These are phyloP conservation scores for Sphaerodactylus townsendi DNA, from an alignment of 2,113 vertebrate species.

Conservation along the genomic window DNA sequence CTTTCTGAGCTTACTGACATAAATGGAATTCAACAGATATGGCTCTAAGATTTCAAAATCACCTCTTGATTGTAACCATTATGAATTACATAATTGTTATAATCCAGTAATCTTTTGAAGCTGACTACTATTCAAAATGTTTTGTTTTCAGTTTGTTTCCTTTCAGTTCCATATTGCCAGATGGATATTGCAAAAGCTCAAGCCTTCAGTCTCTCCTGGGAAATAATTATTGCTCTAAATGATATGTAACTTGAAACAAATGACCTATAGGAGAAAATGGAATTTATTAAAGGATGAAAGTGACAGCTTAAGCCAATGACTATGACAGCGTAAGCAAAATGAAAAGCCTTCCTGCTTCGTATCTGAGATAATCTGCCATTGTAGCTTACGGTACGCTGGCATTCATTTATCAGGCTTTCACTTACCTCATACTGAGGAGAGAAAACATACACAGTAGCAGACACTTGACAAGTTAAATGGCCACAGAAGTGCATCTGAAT, in stretches of 20 bases:
- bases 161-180: not conserved
- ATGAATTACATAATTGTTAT: not conserved
- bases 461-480: constrained; percentile 33
- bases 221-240: constrained; percentile 29
- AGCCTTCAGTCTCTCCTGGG: not conserved
- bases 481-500: constrained; percentile 43
- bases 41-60: too few relatives aligned
- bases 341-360: constrained; percentile 12
- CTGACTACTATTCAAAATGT: not conserved
- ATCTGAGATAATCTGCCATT: constrained; percentile 27
- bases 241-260: constrained; percentile 10
- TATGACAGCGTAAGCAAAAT: constrained; percentile 19
- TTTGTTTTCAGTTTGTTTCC: not conserved
- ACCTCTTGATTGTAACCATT: too few relatives aligned
- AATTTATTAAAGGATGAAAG: not conserved
- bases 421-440: not conserved
- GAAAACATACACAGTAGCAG: not conserved
- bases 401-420: constrained; percentile 36
- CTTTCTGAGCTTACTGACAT: too few relatives aligned
- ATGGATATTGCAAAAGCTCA: not conserved
- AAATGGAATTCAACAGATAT: too few relatives aligned
- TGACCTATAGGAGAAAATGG: not conserved
- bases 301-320: constrained; percentile 6
- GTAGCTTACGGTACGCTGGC: not conserved
- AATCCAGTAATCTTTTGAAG: not conserved